Base-by-base conservation (phyloP, 1,140 invertebrate species). In the Zophobas atratus region DNA sequence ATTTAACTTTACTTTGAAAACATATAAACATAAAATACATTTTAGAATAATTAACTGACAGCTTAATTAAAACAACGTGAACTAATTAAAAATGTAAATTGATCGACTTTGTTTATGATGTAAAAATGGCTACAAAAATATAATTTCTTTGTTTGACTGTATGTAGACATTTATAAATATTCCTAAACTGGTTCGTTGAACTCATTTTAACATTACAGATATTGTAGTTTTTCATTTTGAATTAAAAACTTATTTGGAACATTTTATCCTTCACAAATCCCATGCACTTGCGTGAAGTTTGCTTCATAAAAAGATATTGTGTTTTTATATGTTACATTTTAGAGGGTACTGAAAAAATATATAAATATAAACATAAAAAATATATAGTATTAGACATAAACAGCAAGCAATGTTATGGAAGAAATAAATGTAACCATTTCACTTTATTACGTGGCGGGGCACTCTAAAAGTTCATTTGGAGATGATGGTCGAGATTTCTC, bases 311-410 rank as follows among this genome's bases (percentile, higher is more conserved):
- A 67, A 43, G 43, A 41, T 39, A n/a, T 32, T 41, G 36, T 41
- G n/a, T n/a, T 63, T 63, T 63, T 63, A 63, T 43, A 67, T 43
- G 39, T 32, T 33, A 46, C 60, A 32, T 43, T 67, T 67, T 67
- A 67, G 8, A 20, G 60, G 43, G 39, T 67, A 41, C 60, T 41
- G n/a, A 67, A 39, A 63, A 63, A 63, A 63, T 39, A 63, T 36
- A 63, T 63, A 63, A 67, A 67, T 43, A 43, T 67, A 67, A 67
- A 67, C 38, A 43, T 67, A 67, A 67, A 67, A 67, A 67, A 67
- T 67, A 43, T 67, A 67, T 32, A 67, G 39, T 39, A 43, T 67
- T 67, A 67, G 32, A 20, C 39, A 67, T 67, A 67, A 67, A 51
- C 49, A 20, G 20, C 49, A 51, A 2, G 49, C 6, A 67, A 67